Percentiles rank a stretch among this genome's conserved stretches.
phyloP scores from a whole-genome alignment of 2,888 invertebrate species.

The Drosophila merina region DNA sequence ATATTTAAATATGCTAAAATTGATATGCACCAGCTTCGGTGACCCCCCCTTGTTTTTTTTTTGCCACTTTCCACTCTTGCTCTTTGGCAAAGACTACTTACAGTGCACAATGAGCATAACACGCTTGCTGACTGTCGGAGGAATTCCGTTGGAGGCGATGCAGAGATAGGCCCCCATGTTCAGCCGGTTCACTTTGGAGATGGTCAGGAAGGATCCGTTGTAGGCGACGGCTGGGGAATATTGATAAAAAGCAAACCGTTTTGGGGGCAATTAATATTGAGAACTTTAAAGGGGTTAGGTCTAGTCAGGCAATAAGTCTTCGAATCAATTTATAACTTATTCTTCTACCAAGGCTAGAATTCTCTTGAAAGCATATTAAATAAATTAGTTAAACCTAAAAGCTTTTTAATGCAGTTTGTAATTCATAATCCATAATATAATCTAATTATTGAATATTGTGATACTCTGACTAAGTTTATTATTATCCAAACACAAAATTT shows the following conservation, averaged over 20 bases:
- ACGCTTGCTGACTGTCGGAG: conserved; percentile 91
- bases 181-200: conserved; percentile 89
- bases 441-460: no score
- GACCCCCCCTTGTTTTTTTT: neutral
- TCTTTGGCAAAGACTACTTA: conserved; percentile 85
- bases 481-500: neutral
- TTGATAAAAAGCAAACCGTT: conserved; percentile 5
- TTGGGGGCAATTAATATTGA: conserved; percentile 23
- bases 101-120: conserved; percentile 93
- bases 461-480: neutral
- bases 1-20: conserved; percentile 75
- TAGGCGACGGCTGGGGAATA: conserved; percentile 86
- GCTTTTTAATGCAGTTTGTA: no score
- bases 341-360: no score
- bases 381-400: no score
- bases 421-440: no score
- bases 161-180: conserved; percentile 93
- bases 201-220: conserved; percentile 89
- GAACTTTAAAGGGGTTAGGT: conserved; percentile 8
- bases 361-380: no score
- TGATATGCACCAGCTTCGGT: conserved; percentile 54
- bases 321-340: no score
- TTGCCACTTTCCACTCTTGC: neutral
- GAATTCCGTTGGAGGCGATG: conserved; percentile 93
- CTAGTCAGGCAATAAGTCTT: conserved; percentile 1